Base-by-base conservation (phyloP, 2,113 vertebrate genomes). In the Notarius quadriscutis region DNA sequence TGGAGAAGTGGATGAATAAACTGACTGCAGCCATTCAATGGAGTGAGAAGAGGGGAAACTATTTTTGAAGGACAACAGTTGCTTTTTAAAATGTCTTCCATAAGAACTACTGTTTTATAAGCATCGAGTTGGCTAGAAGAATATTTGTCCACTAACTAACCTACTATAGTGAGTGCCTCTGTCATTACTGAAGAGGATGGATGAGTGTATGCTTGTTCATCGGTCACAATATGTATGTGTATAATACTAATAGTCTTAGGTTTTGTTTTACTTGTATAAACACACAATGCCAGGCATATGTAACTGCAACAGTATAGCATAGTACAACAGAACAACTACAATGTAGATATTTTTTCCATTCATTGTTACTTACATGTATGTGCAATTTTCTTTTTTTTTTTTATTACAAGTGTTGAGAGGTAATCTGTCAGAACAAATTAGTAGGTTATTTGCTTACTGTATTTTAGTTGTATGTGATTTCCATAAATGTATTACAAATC, bases 41-140 rank as follows among this genome's bases (percentile, higher is more conserved):
- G 34, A 15, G 50, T 62, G 84, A 83, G 65, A 90, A 92, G 84
- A 90, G 48, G 63, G 77, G 62, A 18, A 27, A 27, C 58, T 83
- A 83, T 90, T 92, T 78, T 91, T 89, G 90, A 91, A 84, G 81
- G 87, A 93, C 88, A 89, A 81, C 51, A 1, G 34, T 86, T 88
- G 55, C 85, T 94, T 94, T 94, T 94, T 91, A 92, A 90, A 92
- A 92, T 18, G 94, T 95, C 94, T 94, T 95, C 94, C 92, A 86
- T 90, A 90, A 62, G 92, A 94, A 91, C 92, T 93, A 88, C 81
- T 90, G 83, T 90, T 92, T 83, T 91, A 34, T 90, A 91, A 92
- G 90, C 84, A 63, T 89, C 81, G 25, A 84, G 91, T 84, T 92
- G 72, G 85, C 86, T 53, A 69, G 74, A 91, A 65, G 48, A 50